Base-by-base conservation (phyloP, 2,888 invertebrate genomes). In the Operophtera brumata region DNA sequence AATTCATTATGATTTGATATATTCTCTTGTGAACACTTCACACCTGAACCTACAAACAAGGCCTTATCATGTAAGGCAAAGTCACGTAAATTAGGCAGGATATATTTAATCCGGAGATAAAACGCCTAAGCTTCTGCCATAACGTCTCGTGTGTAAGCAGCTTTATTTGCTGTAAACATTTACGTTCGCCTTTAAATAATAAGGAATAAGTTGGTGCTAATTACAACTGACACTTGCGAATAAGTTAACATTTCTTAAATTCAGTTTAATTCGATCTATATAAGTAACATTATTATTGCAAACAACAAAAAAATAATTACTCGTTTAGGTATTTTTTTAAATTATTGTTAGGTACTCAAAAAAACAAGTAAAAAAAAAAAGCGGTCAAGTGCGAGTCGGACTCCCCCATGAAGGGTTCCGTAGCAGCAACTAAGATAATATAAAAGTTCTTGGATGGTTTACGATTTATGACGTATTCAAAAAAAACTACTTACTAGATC, bases 31-130 rank as follows among this genome's bases (percentile, higher is more conserved):
- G 9, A 47, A 43, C 68, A 69, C 68, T 75, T 77, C 70, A 61
- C 79, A 80, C 82, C 80, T 82, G 82, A 80, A 78, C 78, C 76
- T 66, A 62, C 71, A 73, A 80, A 82, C 78, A 83, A 73, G 74
- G 73, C 73, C 70, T 75, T 80, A 77, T 83, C 81, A 80, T 80
- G 82, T 81, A 72, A 80, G 77, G 67, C 73, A 68, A 76, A 84
- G 78, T 82, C 83, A 78, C 83, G 84, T 83, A 86, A 86, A 85
- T 86, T 86, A 86, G 86, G 78, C 77, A 73, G 76, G 79, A 82
- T 84, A 77, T 81, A 77, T 80, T 83, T 86, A 85, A 87, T 84
- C 85, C 86, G 64, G 66, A 84, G 85, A 82, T 86, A 83, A 85
- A 86, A 84, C 77, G 81, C 70, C 80, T 82, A 82, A 85, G 81